Evolutionary conservation across 2,113 vertebrate genomes (phyloP), one percentile per base, ranked within the genome.

Genomic region (Rhinolophus sinicus): DNA sequence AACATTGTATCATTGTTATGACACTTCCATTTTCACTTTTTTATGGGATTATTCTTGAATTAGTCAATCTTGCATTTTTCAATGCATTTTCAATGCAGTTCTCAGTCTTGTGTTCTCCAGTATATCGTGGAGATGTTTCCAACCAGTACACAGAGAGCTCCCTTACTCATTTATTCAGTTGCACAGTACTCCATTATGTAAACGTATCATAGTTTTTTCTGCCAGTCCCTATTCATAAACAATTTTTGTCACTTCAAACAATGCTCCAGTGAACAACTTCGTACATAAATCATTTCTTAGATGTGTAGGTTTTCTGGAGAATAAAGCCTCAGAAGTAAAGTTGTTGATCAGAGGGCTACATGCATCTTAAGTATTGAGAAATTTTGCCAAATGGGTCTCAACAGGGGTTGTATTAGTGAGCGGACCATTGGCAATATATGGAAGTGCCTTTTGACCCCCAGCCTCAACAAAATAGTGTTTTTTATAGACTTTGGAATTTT

Each of bases 261-360:
- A 12, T 95, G 54, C 4, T 69, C 26, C 35, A 64, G 26, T 94
- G 92, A 96, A 81, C 16, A 80, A 80, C 64, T 19, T 85, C 93
- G n/a, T 77, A 67, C 28, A 47, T 80, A 88, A 94, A 81, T 90
- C 52, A 88, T 93, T 92, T 89, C 28, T 56, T 56, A 86, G 54
- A 75, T 75, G 26, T 89, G 30, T 33, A 94, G 15, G 52, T 12
- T 94, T 94, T 95, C 86, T 64, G 35, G 28, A 69, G 58, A 14
- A 52, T 86, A 88, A 81, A 92, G 78, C 96, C 38, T 88, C 50
- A 93, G 72, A 97, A 85, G 40, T 93, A 94, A 91, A 94, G 67
- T 85, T 88, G 35, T 56, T 90, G 40, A 35, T 91, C 83, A 60
- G 56, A 95, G 24, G 18, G 2, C 82, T 58, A 58, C 1, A 69